Conservation (phyloP, 2,797 vertebrate genomes). For the Cuculus canorus region DNA sequence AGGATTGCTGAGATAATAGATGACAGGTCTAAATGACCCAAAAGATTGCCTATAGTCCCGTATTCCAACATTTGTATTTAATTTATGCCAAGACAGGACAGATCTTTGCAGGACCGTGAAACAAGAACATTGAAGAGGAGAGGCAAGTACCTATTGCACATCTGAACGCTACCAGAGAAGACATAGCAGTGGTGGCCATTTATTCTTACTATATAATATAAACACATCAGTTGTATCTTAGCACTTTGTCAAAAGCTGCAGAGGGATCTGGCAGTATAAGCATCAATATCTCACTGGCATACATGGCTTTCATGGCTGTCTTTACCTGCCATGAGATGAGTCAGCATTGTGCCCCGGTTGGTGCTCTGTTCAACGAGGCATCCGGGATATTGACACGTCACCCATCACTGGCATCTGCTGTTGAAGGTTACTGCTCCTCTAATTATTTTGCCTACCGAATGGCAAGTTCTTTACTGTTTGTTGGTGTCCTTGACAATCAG, state of each 20-base stretch:
- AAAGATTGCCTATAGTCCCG: conserved; percentile 11
- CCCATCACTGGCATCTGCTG: background rate
- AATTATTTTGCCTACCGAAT: background rate
- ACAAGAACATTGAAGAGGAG: background rate
- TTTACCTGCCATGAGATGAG: background rate
- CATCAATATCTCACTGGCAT: background rate
- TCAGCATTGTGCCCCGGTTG: background rate
- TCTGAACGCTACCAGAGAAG: background rate
- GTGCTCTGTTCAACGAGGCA: background rate
- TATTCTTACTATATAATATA: background rate
- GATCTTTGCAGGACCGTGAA: background rate
- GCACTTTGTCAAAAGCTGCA: background rate
- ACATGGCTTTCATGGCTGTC: background rate
- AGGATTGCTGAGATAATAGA: conserved; percentile 40
- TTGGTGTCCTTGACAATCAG: background rate
- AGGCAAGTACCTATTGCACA: background rate
- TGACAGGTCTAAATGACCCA: conserved; percentile 7
- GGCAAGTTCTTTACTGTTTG: background rate
- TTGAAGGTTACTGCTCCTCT: background rate
- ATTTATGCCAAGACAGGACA: background rate
- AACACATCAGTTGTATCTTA: background rate
- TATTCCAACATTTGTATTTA: background rate
- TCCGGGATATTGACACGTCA: background rate
- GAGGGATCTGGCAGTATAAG: background rate
- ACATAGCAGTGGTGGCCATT: background rate